Evolutionary conservation across 2,797 vertebrate genomes (phyloP), one percentile per base, ranked within the genome.

Genomic region (Linurgus olivaceus): DNA sequence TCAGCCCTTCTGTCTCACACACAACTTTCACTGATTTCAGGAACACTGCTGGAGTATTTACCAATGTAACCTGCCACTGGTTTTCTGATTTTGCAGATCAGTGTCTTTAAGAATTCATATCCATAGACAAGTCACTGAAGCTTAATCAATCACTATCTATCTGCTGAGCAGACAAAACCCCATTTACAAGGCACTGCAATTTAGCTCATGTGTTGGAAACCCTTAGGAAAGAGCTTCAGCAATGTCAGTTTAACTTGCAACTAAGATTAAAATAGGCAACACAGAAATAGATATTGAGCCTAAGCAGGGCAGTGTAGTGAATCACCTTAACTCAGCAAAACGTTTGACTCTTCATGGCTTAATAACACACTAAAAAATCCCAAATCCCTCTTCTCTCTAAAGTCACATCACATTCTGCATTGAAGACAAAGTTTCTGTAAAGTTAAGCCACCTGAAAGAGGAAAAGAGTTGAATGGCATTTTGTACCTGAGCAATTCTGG

Each of bases 101-200:
- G 63, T 92, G 72, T 92, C 93, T 93, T 82, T 93, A 91, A 82
- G 90, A 86, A 91, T 82, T 96, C 90, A 88, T 85, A 85, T 91
- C 90, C 71, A 33, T 16, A 28, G 82, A 80, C 71, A 93, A 90
- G 82, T 67, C 44, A 63, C 65, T 95, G 93, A 94, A 90, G 86
- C 65, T 93, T 93, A 93, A 92, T 95, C 93, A 80, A 86, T 95
- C 0, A 6, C 72, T 67, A 9, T 80, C 42, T 45, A 45, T 51
- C 79, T 88, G 75, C 82, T 94, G 92, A 93, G 33, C n/a, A 83
- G 72, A 74, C 45, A 88, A 81, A 92, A 86, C 21, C 38, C 11
- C 50, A 10, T 74, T 87, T 83, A 59, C 31, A 42, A 70, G 75
- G 75, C 77, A 19, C 82, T 70, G 75, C 61, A 80, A 80, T 95